A percentile compares a stretch with the other conserved stretches of the same genome.
Conservation (phyloP, 2,113 vertebrate species). For the Xiphophorus couchianus region DNA sequence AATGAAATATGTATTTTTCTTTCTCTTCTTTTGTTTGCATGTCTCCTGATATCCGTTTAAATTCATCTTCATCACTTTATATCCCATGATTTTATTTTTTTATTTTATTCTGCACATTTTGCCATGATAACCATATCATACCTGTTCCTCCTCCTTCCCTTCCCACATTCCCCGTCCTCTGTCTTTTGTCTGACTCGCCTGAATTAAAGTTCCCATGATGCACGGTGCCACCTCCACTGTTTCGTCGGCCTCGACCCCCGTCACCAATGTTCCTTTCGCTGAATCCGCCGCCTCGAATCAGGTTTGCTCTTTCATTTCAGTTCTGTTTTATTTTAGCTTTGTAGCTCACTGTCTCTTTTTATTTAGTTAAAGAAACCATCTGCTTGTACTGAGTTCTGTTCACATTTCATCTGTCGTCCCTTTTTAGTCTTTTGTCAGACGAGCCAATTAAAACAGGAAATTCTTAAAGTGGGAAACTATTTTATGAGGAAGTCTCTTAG, state of each 20-base stretch:
- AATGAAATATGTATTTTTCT: conserved; percentile 53
- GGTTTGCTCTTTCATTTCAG: conserved; percentile 94
- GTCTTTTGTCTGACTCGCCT: conserved; percentile 86
- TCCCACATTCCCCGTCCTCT: conserved; percentile 85
- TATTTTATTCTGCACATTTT: conserved; percentile 82
- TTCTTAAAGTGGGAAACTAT: conserved; percentile 23
- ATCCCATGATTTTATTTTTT: conserved; percentile 84
- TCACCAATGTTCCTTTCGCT: conserved; percentile 96
- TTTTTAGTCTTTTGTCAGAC: conserved; percentile 25
- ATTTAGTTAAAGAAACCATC: conserved; percentile 48
- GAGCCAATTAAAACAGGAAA: conserved; percentile 48
- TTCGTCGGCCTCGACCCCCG: conserved; percentile 95
- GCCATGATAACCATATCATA: conserved; percentile 91
- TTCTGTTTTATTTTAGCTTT: conserved; percentile 75
- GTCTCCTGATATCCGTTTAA: conserved; percentile 77
- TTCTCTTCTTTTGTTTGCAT: conserved; percentile 80
- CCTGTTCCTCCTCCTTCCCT: conserved; percentile 85
- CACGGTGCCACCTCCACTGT: conserved; percentile 97
- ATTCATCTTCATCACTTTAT: conserved; percentile 89
- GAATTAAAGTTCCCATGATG: conserved; percentile 99
- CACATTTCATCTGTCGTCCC: conserved; percentile 53
- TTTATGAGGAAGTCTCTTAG: conserved; percentile 22
- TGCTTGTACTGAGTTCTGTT: conserved; percentile 37
- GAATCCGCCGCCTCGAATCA: conserved; percentile 95
- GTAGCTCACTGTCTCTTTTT: conserved; percentile 45